A percentile compares a stretch with the other conserved stretches of the same genome.
Evolutionary conservation across 2,888 invertebrate genomes (phyloP).

Genomic region (Macropis europaea): DNA sequence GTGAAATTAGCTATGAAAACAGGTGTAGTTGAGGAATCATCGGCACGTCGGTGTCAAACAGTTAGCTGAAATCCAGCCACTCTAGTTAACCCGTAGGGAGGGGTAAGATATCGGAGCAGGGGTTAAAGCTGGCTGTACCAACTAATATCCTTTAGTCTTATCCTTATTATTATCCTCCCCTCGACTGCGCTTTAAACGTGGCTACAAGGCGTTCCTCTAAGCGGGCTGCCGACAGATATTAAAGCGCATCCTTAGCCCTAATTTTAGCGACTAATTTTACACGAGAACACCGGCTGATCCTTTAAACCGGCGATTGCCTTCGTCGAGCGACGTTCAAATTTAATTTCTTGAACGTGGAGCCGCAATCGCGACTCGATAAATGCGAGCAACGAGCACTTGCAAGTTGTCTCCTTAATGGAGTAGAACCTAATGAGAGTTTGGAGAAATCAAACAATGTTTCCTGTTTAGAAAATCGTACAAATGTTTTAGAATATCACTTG

Average conservation of each 20-base stretch:
- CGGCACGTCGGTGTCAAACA: slow-evolving; percentile 72
- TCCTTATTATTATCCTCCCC: slow-evolving; percentile 75
- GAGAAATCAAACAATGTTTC: too few relatives aligned
- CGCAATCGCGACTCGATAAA: slow-evolving; percentile 4
- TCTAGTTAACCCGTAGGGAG: slow-evolving; percentile 40
- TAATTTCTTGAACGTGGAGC: slow-evolving; percentile 21
- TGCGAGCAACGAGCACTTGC: too few relatives aligned
- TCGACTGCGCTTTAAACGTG: slow-evolving; percentile 58
- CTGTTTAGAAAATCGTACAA: too few relatives aligned
- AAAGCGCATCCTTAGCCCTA: slow-evolving; percentile 69
- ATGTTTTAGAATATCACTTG: too few relatives aligned
- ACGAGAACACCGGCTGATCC: slow-evolving; percentile 51
- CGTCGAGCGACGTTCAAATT: slow-evolving; percentile 24
- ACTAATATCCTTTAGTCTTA: slow-evolving; percentile 78
- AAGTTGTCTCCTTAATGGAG: too few relatives aligned
- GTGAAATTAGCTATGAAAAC: slow-evolving; percentile 10
- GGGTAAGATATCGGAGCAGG: slow-evolving; percentile 36
- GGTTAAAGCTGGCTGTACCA: slow-evolving; percentile 64
- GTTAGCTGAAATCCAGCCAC: slow-evolving; percentile 69
- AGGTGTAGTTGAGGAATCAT: slow-evolving; percentile 35
- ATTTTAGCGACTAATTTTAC: slow-evolving; percentile 70
- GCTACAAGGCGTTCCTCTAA: slow-evolving; percentile 55
- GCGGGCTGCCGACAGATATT: slow-evolving; percentile 69
- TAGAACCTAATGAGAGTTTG: too few relatives aligned
- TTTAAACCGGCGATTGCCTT: slow-evolving; percentile 45